Conservation (phyloP, 2,797 vertebrate genomes). For the Gadopsis marmoratus region DNA sequence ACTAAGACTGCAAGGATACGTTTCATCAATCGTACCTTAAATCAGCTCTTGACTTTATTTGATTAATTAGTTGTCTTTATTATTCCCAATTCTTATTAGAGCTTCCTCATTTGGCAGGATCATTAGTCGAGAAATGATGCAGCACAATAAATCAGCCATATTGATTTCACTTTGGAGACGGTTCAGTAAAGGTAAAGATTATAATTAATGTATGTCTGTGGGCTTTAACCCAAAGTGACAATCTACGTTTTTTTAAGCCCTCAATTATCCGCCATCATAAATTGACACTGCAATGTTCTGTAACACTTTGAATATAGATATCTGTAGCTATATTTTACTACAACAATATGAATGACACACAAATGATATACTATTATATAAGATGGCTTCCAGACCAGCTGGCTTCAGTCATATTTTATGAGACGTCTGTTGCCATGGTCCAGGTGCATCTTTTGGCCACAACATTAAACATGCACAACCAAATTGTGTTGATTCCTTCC, state of each 20-base stretch:
- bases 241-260: background rate
- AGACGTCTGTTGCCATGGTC: background rate
- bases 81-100: background rate
- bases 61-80: background rate
- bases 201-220: background rate
- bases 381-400: background rate
- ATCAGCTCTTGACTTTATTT: background rate
- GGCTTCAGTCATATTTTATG: background rate
- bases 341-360: background rate
- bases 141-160: slow-evolving; percentile 3
- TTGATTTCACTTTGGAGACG: background rate
- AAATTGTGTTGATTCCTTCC: too few relatives aligned
- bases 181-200: slow-evolving; percentile 13
- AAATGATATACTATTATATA: background rate
- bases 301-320: slow-evolving; percentile 14
- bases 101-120: background rate
- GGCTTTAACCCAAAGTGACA: background rate
- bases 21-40: background rate
- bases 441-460: background rate
- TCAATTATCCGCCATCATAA: slow-evolving; percentile 20
- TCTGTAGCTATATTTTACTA: background rate
- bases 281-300: background rate
- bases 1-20: too few relatives aligned
- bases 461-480: background rate
- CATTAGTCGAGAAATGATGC: background rate